phyloP scores from a whole-genome alignment of 1,140 invertebrate species.

The Vollenhovia emeryi region DNA sequence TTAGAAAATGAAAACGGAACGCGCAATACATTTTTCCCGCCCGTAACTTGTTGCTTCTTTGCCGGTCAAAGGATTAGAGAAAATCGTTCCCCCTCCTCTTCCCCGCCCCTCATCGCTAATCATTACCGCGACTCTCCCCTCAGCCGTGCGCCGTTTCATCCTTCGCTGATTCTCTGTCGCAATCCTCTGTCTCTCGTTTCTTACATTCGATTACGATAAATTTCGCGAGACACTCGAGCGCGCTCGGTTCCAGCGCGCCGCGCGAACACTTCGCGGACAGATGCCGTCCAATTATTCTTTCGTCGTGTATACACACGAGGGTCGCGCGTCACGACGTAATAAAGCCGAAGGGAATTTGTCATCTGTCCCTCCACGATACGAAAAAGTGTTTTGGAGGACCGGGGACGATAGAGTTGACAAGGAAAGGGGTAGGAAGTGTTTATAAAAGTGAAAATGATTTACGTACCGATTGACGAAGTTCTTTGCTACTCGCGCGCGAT shows the following conservation, averaged over 20 bases:
- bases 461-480: slow-evolving; percentile 38
- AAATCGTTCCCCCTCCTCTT: neutral
- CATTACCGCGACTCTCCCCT: slow-evolving; percentile 13
- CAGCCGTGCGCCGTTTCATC: slow-evolving; percentile 26
- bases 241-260: slow-evolving; percentile 38
- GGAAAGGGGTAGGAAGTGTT: neutral
- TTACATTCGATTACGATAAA: slow-evolving; percentile 41
- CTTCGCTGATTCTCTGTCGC: slow-evolving; percentile 40
- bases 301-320: slow-evolving; percentile 15
- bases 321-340: slow-evolving; percentile 1
- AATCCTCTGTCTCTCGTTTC: slow-evolving; percentile 15
- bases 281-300: slow-evolving; percentile 73
- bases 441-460: neutral
- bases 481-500: slow-evolving; percentile 17
- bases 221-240: slow-evolving; percentile 47
- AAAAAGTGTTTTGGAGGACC: neutral
- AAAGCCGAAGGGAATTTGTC: slow-evolving; percentile 26
- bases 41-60: neutral
- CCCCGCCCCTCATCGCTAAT: neutral
- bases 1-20: neutral
- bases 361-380: slow-evolving; percentile 1
- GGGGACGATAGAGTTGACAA: neutral
- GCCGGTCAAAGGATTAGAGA: slow-evolving; percentile 10
- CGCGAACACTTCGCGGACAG: slow-evolving; percentile 55
- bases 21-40: neutral